Evolutionary conservation across 2,888 invertebrate genomes (phyloP).

Genomic region (Cephalotes varians): DNA sequence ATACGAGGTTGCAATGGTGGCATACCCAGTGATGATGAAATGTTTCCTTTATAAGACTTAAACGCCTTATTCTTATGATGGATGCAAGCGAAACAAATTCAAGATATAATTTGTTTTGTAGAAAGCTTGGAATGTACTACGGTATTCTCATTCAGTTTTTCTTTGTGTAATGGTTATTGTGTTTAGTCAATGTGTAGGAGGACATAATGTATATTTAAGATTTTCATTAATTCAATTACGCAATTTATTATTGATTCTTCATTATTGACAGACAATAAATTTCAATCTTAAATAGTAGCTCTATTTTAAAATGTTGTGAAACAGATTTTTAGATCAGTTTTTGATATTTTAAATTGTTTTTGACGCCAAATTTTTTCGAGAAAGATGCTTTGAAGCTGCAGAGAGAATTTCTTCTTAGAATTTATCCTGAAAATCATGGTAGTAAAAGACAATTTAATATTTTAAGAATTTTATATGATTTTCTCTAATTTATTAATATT

Average conservation of each 20-base stretch:
- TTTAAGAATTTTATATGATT: too few relatives aligned
- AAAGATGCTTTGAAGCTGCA: not conserved
- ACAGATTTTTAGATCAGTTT: not conserved
- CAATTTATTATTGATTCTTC: not conserved
- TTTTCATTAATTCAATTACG: not conserved
- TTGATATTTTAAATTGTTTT: not conserved
- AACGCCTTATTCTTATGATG: slow-evolving; percentile 37
- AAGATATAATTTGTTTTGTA: slow-evolving; percentile 21
- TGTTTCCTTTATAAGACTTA: slow-evolving; percentile 38
- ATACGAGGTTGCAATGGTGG: slow-evolving; percentile 31
- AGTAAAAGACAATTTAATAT: too few relatives aligned
- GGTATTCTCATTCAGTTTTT: slow-evolving; percentile 19
- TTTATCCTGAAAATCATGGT: too few relatives aligned
- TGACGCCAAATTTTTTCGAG: not conserved
- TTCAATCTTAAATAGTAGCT: not conserved
- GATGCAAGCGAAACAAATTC: slow-evolving; percentile 40
- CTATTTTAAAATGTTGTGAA: not conserved
- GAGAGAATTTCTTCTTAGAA: too few relatives aligned
- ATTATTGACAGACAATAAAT: not conserved
- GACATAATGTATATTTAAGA: not conserved
- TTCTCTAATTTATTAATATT: too few relatives aligned
- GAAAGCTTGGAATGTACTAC: not conserved
- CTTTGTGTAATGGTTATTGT: not conserved
- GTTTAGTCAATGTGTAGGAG: not conserved
- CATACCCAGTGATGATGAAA: slow-evolving; percentile 41